Evolutionary conservation across 2,888 invertebrate species (phyloP), one percentile per base, ranked within the genome.

Genomic region (Ethmia dodecea): DNA sequence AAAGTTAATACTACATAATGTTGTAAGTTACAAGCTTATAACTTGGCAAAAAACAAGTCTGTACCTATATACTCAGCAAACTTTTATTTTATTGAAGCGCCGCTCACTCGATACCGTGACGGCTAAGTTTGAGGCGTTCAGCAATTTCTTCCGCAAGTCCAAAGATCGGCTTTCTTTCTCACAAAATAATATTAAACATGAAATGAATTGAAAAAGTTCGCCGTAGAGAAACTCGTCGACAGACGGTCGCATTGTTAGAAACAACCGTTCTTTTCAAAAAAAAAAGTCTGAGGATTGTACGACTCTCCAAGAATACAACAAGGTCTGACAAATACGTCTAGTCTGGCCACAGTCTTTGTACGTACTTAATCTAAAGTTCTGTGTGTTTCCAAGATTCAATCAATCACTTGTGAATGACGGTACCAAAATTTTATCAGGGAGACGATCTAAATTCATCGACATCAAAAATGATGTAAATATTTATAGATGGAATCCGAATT

Each of bases 161-260:
- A 66, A 69, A 75, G 65, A 69, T 65, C 64, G 61, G 56, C 52
- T 62, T 66, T 60, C 61, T 64, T 70, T 67, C 55, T 49, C 57
- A 58, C 47, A 60, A 72, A 71, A 72, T 71, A 66, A 67, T 71
- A 70, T 59, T 54, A 71, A 71, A 71, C 68, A 75, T 66, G 65
- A 63, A 60, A 61, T 64, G 71, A 73, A 76, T 74, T 73, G 69
- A 64, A 76, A 73, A 76, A 77, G 65, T 75, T 76, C 56, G 43
- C 49, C 52, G 47, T 49, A 38, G 47, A 57, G 55, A 62, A 66
- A 63, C 53, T 61, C 46, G 45, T n/a, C 44, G 48, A 66, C 59
- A 51, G 52, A 44, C 47, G 55, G 50, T 55, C 51, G 50, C 45
- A 55, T 65, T 65, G 66, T 65, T 58, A 45, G 49, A 37, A 42